phyloP scores from a whole-genome alignment of 2,888 invertebrate genomes.

The Chrysomela aeneicollis region DNA sequence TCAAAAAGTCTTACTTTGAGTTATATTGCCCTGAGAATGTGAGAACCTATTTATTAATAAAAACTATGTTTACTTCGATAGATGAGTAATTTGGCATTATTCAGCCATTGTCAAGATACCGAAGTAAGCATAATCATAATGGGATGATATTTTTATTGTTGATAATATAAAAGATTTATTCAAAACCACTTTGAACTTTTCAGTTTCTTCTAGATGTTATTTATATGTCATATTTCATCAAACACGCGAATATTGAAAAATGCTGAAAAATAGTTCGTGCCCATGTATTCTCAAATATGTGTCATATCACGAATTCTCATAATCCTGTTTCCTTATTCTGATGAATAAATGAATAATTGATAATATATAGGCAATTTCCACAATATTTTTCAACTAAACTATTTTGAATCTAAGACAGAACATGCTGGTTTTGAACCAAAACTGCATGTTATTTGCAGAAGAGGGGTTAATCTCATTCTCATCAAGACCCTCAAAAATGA shows the following conservation, averaged over 20 bases:
- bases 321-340: not conserved
- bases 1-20: too few relatives aligned
- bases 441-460: slow-evolving; percentile 29
- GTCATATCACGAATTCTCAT: not conserved
- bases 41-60: too few relatives aligned
- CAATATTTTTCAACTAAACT: slow-evolving; percentile 20
- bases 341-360: not conserved
- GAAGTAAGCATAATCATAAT: too few relatives aligned
- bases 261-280: not conserved
- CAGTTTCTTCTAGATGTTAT: too few relatives aligned
- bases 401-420: slow-evolving; percentile 45
- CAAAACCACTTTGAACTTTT: too few relatives aligned
- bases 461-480: slow-evolving; percentile 14
- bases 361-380: not conserved
- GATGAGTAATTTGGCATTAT: too few relatives aligned
- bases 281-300: not conserved
- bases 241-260: not conserved
- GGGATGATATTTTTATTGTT: too few relatives aligned
- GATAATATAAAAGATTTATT: too few relatives aligned
- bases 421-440: slow-evolving; percentile 50
- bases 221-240: not conserved
- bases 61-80: too few relatives aligned
- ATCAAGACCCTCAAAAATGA: slow-evolving; percentile 8
- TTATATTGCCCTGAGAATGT: too few relatives aligned
- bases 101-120: too few relatives aligned